phyloP scores from a whole-genome alignment of 2,888 invertebrate genomes.

The Ophion ventricosus region DNA sequence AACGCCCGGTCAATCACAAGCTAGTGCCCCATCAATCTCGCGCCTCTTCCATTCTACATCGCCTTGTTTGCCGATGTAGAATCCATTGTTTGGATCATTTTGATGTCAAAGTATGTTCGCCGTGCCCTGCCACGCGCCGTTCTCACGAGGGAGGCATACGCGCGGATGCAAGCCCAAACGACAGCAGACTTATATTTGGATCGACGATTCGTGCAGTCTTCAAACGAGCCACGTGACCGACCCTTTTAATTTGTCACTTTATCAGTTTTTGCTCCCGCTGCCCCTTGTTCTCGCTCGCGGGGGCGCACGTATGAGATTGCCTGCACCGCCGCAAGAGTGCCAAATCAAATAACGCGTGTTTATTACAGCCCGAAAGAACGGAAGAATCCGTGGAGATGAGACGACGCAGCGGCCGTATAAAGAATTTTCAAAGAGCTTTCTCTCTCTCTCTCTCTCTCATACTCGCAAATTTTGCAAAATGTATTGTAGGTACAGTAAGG shows the following conservation, averaged over 20 bases:
- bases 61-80: too few relatives aligned
- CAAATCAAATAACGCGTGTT: slow-evolving; percentile 61
- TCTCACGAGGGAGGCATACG: slow-evolving; percentile 62
- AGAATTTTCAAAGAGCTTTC: slow-evolving; percentile 47
- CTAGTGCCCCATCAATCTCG: slow-evolving; percentile 55
- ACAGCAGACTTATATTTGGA: slow-evolving; percentile 33
- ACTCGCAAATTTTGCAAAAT: neutral
- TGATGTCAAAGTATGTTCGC: slow-evolving; percentile 58
- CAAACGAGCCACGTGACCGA: slow-evolving; percentile 75
- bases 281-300: slow-evolving; percentile 3
- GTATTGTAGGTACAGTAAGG: neutral
- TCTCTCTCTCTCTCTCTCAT: neutral
- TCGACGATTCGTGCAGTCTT: slow-evolving; percentile 60
- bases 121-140: slow-evolving; percentile 70
- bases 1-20: slow-evolving; percentile 76
- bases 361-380: slow-evolving; percentile 39
- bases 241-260: slow-evolving; percentile 79
- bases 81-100: slow-evolving; percentile 57
- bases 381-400: slow-evolving; percentile 8
- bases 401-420: neutral
- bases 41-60: slow-evolving; percentile 28
- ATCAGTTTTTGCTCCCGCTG: slow-evolving; percentile 59
- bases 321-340: slow-evolving; percentile 48
- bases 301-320: slow-evolving; percentile 38
- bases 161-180: slow-evolving; percentile 35